Evolutionary conservation across 92 coral and sea anemone genomes (phyloP), one percentile per base, ranked within the genome.

Genomic region (Epizoanthus rinbou): DNA sequence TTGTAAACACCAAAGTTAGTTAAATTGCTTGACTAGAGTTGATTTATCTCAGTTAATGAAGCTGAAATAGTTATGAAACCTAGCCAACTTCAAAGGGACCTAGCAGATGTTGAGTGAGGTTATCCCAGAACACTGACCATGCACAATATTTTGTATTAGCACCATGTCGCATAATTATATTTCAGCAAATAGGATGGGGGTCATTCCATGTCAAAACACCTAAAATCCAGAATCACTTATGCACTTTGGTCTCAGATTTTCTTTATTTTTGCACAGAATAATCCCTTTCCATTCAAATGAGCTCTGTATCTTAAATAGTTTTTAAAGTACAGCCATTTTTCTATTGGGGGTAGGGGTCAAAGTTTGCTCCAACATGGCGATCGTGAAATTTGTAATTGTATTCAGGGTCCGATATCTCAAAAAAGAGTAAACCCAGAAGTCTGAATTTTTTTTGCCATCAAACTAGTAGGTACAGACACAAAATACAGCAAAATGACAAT

Each of bases 391-490:
- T 64, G 24, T 11, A 21, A 64, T 19, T 17, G 69, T 63, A 7
- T 63, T 63, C 69, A 63, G 28, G 69, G 25, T 21, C 33, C 19
- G 21, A 62, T 62, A 62, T 62, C 67, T 62, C 67, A 62, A 62
- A 62, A 4, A 62, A 21, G 17, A 16, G 21, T 18, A 22, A 64
- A 64, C 69, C 69, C 69, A 64, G 24, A 64, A 64, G 33, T 22
- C 69, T 64, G 69, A 64, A 64, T n/a, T 64, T 64, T 64, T 64
- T 64, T 64, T 28, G 24, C 69, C 16, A 28, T 64, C 69, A 64
- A 18, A 64, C 69, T 19, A 64, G 33, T n/a, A 28, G 69, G 69
- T 19, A 64, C 4, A 62, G 67, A 62, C 21, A 19, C 17, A 19
- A 62, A 60, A 62, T 62, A 62, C 67, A 28, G 31, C 31, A 28